Base-by-base conservation (phyloP, 2,797 vertebrate species). In the Parauchenoglanis ngamensis region DNA sequence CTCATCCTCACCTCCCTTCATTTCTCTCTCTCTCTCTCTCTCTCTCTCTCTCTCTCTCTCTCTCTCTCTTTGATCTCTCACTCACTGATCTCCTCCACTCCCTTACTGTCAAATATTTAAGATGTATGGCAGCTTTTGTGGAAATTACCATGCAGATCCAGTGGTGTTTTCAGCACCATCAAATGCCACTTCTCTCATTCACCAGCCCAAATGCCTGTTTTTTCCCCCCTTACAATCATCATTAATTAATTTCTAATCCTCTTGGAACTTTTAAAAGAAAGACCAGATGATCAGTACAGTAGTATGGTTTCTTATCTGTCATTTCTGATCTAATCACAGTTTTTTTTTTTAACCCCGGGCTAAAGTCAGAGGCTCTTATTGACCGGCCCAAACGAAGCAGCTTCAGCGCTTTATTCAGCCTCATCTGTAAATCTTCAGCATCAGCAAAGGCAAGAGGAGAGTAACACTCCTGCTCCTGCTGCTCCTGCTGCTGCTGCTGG, bases 21-120 rank as follows among this genome's bases (percentile, higher is more conserved):
- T 81, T 68, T 75, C 40, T 78, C 77, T 76, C 49, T 82, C 83
- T 77, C 79, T 76, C 49, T 82, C 83, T 77, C 79, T 82, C 81
- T 70, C 52, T 92, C 35, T 75, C 76, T 82, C 85, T 57, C 59
- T 75, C 87, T 52, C 82, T 67, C 84, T 79, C 86, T 86, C 86
- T 86, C 68, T 83, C 78, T 82, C 57, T 81, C 86, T 95, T 95
- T 94, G 94, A 95, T 95, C 94, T 94, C 92, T 86, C 91, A 91
- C 87, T 94, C 92, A 94, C 93, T 95, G 94, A 95, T 95, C 93
- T 94, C 90, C 92, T 93, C 91, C 91, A 91, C 92, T 93, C 93
- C 93, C 93, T 90, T 92, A 90, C 91, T 93, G 94, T 95, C 95
- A 95, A 95, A 95, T 94, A 95, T 95, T 96, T 88, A 94, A 94